Conservation (phyloP, 2,113 vertebrate species). For the Chaetodon trifascialis region DNA sequence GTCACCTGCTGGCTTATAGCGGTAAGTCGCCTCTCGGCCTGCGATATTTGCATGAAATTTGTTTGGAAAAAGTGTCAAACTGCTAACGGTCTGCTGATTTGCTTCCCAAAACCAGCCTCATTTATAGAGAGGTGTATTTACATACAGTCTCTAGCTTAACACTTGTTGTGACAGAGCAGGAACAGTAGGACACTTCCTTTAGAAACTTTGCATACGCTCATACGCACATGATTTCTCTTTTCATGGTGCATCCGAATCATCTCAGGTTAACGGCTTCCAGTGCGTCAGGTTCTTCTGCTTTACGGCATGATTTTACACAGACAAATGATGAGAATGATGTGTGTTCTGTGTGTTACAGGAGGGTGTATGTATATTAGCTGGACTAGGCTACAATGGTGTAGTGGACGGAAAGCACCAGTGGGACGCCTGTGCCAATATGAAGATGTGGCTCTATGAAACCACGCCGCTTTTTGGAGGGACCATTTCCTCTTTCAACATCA, state of each 20-base stretch:
- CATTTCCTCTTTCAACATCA: conserved; percentile 96
- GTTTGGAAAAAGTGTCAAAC: background rate
- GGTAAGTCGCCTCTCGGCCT: conserved; percentile 84
- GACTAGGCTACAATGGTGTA: conserved; percentile 91
- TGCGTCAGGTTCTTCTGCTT: conserved; percentile 19
- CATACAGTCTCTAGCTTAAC: background rate
- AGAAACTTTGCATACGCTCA: conserved; percentile 6
- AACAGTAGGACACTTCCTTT: background rate
- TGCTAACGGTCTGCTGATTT: background rate
- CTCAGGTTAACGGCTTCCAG: background rate
- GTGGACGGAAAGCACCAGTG: conserved; percentile 85
- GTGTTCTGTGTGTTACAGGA: conserved; percentile 83
- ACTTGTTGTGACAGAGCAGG: background rate
- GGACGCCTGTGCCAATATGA: conserved; percentile 97
- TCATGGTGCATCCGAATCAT: background rate
- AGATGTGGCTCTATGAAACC: conserved; percentile 95
- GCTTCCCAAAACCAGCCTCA: background rate
- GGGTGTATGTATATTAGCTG: conserved; percentile 93
- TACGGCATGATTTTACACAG: background rate
- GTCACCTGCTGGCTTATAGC: conserved; percentile 98
- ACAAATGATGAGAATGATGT: background rate
- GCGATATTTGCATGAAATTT: background rate
- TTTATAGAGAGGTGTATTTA: conserved; percentile 1
- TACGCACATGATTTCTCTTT: background rate
- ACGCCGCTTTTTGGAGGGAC: conserved; percentile 94